phyloP scores from a whole-genome alignment of 1,140 invertebrate species.

The Bicyclus anynana region DNA sequence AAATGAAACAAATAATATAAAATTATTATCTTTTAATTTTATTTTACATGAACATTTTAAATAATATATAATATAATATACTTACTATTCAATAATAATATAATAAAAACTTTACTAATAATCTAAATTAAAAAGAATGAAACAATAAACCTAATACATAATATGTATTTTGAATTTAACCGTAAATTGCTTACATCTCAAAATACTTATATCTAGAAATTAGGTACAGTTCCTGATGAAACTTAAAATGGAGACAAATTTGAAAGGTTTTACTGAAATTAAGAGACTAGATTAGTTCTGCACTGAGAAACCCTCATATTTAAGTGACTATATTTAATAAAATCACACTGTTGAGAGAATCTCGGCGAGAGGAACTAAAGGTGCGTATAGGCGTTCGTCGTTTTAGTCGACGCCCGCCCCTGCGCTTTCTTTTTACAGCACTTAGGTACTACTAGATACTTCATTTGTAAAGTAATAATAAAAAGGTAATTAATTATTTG shows the following conservation, averaged over 20 bases:
- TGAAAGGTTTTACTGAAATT: slow-evolving; percentile 16
- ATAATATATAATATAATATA: slow-evolving; percentile 3
- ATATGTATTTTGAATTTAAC: not conserved
- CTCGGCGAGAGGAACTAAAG: slow-evolving; percentile 63
- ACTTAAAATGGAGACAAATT: slow-evolving; percentile 9
- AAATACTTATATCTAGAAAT: not conserved
- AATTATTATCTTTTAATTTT: slow-evolving; percentile 1
- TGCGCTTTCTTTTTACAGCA: slow-evolving; percentile 39
- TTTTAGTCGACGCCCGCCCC: slow-evolving; percentile 47
- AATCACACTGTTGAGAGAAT: slow-evolving; percentile 32
- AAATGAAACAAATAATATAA: not conserved
- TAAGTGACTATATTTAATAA: slow-evolving; percentile 1
- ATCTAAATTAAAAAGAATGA: not conserved
- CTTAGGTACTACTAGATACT: slow-evolving; percentile 3
- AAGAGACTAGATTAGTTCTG: slow-evolving; percentile 71
- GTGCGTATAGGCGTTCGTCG: slow-evolving; percentile 55
- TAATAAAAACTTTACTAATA: slow-evolving; percentile 7
- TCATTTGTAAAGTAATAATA: not conserved
- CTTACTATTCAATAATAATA: not conserved
- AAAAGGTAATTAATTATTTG: not conserved
- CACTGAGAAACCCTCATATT: slow-evolving; percentile 51
- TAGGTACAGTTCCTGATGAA: not conserved
- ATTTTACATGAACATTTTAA: slow-evolving; percentile 6
- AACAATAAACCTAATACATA: not conserved
- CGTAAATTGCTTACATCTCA: not conserved